phyloP scores from a whole-genome alignment of 2,113 vertebrate genomes.

The Notarius quadriscutis region DNA sequence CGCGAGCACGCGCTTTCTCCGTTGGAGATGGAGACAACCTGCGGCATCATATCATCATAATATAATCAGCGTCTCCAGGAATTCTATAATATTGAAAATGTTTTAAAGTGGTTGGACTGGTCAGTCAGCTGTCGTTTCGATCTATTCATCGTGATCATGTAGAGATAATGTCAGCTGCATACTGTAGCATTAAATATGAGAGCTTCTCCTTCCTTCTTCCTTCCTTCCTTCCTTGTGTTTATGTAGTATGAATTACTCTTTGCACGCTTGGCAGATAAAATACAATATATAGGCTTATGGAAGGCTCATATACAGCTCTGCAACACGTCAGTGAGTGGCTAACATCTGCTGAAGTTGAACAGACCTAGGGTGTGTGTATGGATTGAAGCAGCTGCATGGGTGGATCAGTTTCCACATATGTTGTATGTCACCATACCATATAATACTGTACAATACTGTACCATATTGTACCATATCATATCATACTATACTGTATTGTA shows the following conservation, averaged over 20 bases:
- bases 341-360: slow-evolving; percentile 23
- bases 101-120: neutral
- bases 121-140: neutral
- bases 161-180: slow-evolving; percentile 18
- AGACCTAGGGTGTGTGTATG: slow-evolving; percentile 22
- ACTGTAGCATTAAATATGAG: neutral
- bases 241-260: neutral
- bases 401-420: slow-evolving; percentile 29
- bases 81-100: neutral
- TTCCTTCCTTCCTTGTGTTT: neutral
- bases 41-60: neutral
- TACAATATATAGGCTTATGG: neutral
- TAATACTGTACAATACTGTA: neutral
- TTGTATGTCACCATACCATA: neutral
- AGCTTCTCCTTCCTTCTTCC: neutral
- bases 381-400: slow-evolving; percentile 12
- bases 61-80: neutral
- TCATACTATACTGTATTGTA: neutral
- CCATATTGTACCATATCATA: neutral
- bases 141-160: neutral
- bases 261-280: neutral
- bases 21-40: slow-evolving; percentile 19
- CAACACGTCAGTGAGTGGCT: neutral
- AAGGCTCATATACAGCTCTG: neutral
- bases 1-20: slow-evolving; percentile 29